Evolutionary conservation across 2,113 vertebrate species (phyloP), one percentile per base, ranked within the genome.

Genomic region (Hypocryptadius cinnamomeus): DNA sequence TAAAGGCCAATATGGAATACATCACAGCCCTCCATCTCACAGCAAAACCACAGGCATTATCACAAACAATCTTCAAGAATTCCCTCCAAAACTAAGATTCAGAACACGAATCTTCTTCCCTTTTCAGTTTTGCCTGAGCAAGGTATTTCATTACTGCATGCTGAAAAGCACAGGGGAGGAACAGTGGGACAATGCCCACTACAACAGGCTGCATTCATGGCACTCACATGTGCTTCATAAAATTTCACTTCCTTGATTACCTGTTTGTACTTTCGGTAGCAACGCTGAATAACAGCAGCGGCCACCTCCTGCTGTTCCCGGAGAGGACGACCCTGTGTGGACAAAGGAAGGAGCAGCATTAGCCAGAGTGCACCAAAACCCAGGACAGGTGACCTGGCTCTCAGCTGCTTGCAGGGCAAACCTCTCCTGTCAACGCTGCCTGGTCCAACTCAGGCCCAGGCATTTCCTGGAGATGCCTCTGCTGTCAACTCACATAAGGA

Each of bases 191-290:
- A 77, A 73, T 33, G 65, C n/a, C 65, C 44, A 33, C 19, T 18
- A 45, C 47, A 50, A 54, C 40, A n/a, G 39, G 30, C 6, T 51
- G 24, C 0, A 5, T 28, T 70, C 18, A 22, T 0, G 20, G 37
- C 35, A 50, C 27, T 28, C 18, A 10, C 2, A 6, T 0, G 8
- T 5, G 4, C 44, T 70, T 31, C 59, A 30, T 21, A 16, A 22
- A 42, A 68, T 37, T 27, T 17, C 18, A 33, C 8, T 65, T 14
- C 69, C 24, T 59, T 4, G 11, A 97, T 97, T 98, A 99, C 99
- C 99, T 99, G 99, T 97, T 99, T 99, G 93, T 99, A 99, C 96
- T 99, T 99, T 96, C 99, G 98, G 98, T 99, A 99, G 96, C 99
- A 99, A 86, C 99, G 98, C 95, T 99, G 99, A 97, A 99, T 99